Evolutionary conservation across 2,113 vertebrate species (phyloP).

Genomic region (Xiphophorus couchianus): DNA sequence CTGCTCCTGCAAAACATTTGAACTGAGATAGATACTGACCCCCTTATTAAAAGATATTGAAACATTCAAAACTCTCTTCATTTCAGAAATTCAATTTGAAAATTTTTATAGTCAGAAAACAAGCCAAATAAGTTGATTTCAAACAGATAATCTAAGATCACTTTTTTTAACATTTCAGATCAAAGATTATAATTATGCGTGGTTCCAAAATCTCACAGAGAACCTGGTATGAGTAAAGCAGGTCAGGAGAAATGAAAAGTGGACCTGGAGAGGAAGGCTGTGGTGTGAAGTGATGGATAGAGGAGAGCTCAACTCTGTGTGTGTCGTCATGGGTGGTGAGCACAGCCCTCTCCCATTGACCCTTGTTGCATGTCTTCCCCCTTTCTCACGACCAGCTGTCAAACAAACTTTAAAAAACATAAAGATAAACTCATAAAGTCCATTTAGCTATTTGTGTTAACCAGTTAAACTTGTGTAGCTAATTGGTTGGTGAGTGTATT

Average conservation of each 20-base stretch:
- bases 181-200: slow-evolving; percentile 14
- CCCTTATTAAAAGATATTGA: too few species aligned
- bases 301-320: slow-evolving; percentile 50
- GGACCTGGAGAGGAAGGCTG: slow-evolving; percentile 33
- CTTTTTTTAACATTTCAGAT: not conserved
- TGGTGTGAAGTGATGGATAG: slow-evolving; percentile 55
- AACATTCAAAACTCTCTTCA: too few species aligned
- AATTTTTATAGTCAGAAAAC: too few species aligned
- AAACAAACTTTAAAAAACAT: too few species aligned
- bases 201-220: slow-evolving; percentile 6
- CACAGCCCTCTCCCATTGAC: not conserved
- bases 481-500: not conserved
- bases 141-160: too few species aligned
- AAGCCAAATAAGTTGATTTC: too few species aligned
- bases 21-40: too few species aligned
- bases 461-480: not conserved
- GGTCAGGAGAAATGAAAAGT: slow-evolving; percentile 51
- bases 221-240: slow-evolving; percentile 37
- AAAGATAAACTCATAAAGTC: not conserved
- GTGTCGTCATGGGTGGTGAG: slow-evolving; percentile 64
- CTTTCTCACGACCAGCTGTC: too few species aligned
- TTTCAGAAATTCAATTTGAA: too few species aligned
- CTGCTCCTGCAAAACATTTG: too few species aligned
- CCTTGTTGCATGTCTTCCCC: too few species aligned
- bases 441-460: too few species aligned